Percentiles rank a stretch among this genome's conserved stretches.
These are phyloP conservation scores for Polydesmus complanatus DNA, from an alignment of 2,888 invertebrate species.

Conservation along the genomic window DNA sequence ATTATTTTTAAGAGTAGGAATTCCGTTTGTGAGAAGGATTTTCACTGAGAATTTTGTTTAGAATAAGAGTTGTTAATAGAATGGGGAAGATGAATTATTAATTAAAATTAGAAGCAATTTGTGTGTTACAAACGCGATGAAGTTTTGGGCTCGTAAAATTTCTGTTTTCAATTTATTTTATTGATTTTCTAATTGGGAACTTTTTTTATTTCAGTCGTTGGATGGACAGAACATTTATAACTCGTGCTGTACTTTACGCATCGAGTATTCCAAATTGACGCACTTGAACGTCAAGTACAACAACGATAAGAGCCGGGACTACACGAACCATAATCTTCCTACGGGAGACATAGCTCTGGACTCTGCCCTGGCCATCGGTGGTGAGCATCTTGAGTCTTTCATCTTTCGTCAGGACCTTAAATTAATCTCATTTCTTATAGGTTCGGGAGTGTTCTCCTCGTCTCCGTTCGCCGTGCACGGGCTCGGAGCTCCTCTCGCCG, in stretches of 20 bases:
- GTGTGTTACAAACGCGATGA: background rate
- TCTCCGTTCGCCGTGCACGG: slow-evolving; percentile 67
- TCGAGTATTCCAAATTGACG: slow-evolving; percentile 97
- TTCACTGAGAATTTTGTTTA: too few species aligned
- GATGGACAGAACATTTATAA: slow-evolving; percentile 99
- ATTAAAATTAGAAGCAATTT: too few species aligned
- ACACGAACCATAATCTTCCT: slow-evolving; percentile 95
- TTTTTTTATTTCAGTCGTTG: slow-evolving; percentile 49
- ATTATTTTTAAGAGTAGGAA: too few species aligned
- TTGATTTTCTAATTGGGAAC: too few species aligned
- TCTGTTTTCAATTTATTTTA: background rate
- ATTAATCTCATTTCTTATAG: slow-evolving; percentile 14
- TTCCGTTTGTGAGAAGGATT: too few species aligned
- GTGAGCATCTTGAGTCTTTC: too few species aligned
- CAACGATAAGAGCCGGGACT: slow-evolving; percentile 98
- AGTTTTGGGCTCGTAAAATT: background rate
- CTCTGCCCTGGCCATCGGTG: slow-evolving; percentile 3
- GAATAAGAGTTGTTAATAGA: too few species aligned
- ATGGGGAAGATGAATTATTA: too few species aligned
- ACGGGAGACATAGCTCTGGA: slow-evolving; percentile 63
- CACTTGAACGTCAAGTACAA: slow-evolving; percentile 98
- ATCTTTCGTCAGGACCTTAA: too few species aligned
- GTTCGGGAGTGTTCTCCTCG: slow-evolving; percentile 62
- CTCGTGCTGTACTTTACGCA: slow-evolving; percentile 96
- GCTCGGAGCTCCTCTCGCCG: slow-evolving; percentile 63